Evolutionary conservation across 2,888 invertebrate species (phyloP).

Genomic region (Bombylius discolor): DNA sequence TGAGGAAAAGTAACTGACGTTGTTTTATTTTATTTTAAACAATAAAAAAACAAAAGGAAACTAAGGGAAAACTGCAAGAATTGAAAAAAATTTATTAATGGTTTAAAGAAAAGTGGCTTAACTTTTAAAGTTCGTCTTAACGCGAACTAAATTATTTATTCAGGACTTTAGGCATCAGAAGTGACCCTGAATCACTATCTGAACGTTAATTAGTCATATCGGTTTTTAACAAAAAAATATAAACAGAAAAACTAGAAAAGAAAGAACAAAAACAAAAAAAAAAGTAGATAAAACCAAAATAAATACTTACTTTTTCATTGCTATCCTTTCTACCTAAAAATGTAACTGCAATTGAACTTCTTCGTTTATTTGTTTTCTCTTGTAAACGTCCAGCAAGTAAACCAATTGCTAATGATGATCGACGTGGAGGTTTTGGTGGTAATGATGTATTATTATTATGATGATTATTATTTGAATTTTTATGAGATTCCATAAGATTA

Average conservation of each 20-base stretch:
- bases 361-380: constrained; percentile 29
- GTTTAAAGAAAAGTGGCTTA: too few relatives aligned
- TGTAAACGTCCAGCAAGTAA: constrained; percentile 26
- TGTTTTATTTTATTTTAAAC: too few relatives aligned
- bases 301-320: constrained; percentile 27
- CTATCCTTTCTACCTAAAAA: constrained; percentile 30
- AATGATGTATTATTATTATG: constrained; percentile 1
- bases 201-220: too few relatives aligned
- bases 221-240: neutral
- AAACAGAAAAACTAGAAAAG: neutral
- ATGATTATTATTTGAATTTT: constrained; percentile 17
- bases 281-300: neutral
- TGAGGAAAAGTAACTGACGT: too few relatives aligned
- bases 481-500: neutral
- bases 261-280: too few relatives aligned
- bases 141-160: too few relatives aligned
- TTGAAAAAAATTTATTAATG: too few relatives aligned
- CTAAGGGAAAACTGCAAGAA: too few relatives aligned
- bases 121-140: too few relatives aligned
- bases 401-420: constrained; percentile 33
- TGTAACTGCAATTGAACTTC: constrained; percentile 36
- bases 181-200: too few relatives aligned
- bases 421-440: constrained; percentile 30
- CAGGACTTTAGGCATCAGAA: too few relatives aligned
- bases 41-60: too few relatives aligned